A percentile compares a stretch with the other conserved stretches of the same genome.
Evolutionary conservation across 2,888 invertebrate genomes (phyloP).

Genomic region (Pemphredon lugubris): DNA sequence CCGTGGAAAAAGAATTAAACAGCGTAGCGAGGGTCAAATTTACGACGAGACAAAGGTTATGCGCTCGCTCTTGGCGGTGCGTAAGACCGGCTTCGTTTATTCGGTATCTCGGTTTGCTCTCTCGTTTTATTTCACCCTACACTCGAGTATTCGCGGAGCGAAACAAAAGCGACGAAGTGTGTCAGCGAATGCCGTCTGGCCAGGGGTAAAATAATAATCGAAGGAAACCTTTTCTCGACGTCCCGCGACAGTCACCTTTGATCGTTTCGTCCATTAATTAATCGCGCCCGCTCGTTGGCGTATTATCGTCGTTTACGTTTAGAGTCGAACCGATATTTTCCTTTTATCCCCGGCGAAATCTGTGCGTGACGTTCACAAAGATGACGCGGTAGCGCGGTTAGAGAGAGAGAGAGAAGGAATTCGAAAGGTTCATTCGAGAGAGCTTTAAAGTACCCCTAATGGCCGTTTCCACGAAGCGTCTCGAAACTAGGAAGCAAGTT

Average conservation of each 20-base stretch:
- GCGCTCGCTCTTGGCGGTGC: not conserved
- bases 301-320: too few species aligned
- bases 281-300: too few species aligned
- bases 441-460: slow-evolving; percentile 47
- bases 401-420: not conserved
- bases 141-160: not conserved
- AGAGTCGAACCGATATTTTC: too few species aligned
- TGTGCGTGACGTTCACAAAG: not conserved
- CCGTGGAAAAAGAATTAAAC: not conserved
- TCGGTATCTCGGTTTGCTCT: slow-evolving; percentile 7
- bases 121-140: not conserved
- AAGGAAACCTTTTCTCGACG: too few species aligned
- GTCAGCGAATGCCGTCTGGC: slow-evolving; percentile 1
- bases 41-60: slow-evolving; percentile 11
- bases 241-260: too few species aligned
- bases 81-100: slow-evolving; percentile 1
- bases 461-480: slow-evolving; percentile 51
- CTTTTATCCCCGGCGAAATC: too few species aligned
- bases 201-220: not conserved
- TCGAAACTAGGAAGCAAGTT: slow-evolving; percentile 63
- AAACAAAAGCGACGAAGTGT: slow-evolving; percentile 12
- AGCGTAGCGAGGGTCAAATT: not conserved
- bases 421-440: slow-evolving; percentile 18
- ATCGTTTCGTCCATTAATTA: too few species aligned
- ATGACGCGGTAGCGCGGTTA: too few species aligned